These are phyloP conservation scores for Danaus chrysippus DNA, from an alignment of 2,888 invertebrate species.

Conservation along the genomic window DNA sequence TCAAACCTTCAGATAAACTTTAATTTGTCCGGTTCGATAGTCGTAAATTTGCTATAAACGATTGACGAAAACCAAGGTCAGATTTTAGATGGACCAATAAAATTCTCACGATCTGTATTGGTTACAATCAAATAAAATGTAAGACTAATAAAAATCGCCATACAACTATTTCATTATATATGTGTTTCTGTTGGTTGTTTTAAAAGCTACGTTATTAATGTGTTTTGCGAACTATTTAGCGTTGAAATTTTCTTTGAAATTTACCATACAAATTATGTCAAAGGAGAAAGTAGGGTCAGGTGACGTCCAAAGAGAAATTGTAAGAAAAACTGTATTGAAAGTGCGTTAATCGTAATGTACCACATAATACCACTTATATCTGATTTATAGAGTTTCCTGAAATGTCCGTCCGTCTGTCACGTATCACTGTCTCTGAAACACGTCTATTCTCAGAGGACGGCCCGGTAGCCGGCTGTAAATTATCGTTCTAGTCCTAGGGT, in stretches of 20 bases:
- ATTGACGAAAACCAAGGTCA: constrained; percentile 17
- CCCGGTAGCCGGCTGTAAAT: neutral
- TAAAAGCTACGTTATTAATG: too few species aligned
- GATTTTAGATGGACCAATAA: constrained; percentile 40
- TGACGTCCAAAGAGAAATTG: neutral
- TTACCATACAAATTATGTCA: neutral
- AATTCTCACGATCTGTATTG: constrained; percentile 31
- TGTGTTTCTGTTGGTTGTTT: constrained; percentile 2
- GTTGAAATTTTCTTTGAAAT: too few species aligned
- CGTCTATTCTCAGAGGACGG: constrained; percentile 14
- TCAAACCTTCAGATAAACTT: constrained; percentile 3
- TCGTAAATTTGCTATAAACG: constrained; percentile 1
- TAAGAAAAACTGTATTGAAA: neutral
- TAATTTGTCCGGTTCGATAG: neutral
- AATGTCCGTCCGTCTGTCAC: constrained; percentile 14
- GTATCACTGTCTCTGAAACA: constrained; percentile 16
- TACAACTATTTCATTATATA: constrained; percentile 12
- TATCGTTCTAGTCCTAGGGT: neutral
- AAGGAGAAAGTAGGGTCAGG: neutral
- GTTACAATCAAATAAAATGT: constrained; percentile 40
- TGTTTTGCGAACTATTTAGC: too few species aligned
- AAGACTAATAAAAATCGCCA: constrained; percentile 25
- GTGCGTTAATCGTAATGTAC: constrained; percentile 12
- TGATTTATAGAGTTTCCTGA: too few species aligned
- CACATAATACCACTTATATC: constrained; percentile 6